phyloP scores from a whole-genome alignment of 2,113 vertebrate species.

The Triplophysa tibetana region DNA sequence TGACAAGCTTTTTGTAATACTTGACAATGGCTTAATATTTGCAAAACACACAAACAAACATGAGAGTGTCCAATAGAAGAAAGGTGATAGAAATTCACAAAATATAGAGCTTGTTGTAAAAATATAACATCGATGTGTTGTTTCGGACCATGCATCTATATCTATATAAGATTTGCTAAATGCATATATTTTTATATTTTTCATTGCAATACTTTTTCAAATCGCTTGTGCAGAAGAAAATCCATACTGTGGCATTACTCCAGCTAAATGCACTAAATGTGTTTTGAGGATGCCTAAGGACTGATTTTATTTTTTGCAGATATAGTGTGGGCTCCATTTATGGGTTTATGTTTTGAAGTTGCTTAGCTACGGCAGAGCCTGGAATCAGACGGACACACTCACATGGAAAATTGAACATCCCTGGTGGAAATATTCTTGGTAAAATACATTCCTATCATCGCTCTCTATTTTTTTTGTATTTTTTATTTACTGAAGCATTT shows the following conservation, averaged over 20 bases:
- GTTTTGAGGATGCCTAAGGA: background rate
- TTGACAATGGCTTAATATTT: no score
- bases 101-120: no score
- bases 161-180: background rate
- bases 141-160: no score
- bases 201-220: background rate
- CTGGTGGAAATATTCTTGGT: conserved; percentile 22
- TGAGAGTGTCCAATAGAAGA: no score
- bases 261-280: background rate
- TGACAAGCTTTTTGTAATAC: no score
- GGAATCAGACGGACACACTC: conserved; percentile 44
- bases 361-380: conserved; percentile 7
- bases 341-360: conserved; percentile 13
- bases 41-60: no score
- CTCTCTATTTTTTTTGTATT: background rate
- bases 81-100: no score
- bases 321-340: background rate
- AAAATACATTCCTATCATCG: background rate
- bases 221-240: background rate
- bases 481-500: background rate
- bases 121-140: no score
- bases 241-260: background rate
- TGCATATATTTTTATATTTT: background rate
- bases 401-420: conserved; percentile 41
- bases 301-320: background rate